phyloP scores from a whole-genome alignment of 2,888 invertebrate species.

The Xylota sylvarum region DNA sequence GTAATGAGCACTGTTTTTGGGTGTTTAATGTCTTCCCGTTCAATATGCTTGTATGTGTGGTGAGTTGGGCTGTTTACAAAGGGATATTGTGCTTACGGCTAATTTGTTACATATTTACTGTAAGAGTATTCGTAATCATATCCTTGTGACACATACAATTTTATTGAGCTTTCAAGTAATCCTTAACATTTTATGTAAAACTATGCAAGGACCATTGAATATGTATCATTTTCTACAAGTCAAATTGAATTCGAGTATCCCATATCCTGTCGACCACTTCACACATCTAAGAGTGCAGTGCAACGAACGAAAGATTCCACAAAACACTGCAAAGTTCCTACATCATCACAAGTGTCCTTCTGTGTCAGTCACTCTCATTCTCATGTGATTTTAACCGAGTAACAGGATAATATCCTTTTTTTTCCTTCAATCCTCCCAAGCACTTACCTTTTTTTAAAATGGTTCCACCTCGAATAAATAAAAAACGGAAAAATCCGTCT shows the following conservation, averaged over 20 bases:
- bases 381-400: conserved; percentile 8
- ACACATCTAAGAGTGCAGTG: neutral
- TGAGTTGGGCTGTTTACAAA: too few species aligned
- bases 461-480: conserved; percentile 2
- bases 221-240: neutral
- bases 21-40: neutral
- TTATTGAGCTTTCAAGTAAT: too few species aligned
- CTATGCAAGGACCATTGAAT: too few species aligned
- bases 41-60: neutral
- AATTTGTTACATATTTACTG: too few species aligned
- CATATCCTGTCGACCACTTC: conserved; percentile 5
- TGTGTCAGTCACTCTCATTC: conserved; percentile 1
- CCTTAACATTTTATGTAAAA: too few species aligned
- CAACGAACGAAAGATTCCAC: neutral
- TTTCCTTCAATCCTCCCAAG: neutral
- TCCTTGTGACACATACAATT: neutral
- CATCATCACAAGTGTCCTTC: conserved; percentile 23
- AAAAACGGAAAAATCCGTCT: neutral
- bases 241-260: neutral
- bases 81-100: too few species aligned
- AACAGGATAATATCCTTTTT: conserved; percentile 22
- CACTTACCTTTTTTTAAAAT: neutral
- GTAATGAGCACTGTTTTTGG: neutral
- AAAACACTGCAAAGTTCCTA: neutral
- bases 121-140: too few species aligned